These are phyloP conservation scores for Zophobas atratus DNA, from an alignment of 1,140 invertebrate species.

Conservation along the genomic window DNA sequence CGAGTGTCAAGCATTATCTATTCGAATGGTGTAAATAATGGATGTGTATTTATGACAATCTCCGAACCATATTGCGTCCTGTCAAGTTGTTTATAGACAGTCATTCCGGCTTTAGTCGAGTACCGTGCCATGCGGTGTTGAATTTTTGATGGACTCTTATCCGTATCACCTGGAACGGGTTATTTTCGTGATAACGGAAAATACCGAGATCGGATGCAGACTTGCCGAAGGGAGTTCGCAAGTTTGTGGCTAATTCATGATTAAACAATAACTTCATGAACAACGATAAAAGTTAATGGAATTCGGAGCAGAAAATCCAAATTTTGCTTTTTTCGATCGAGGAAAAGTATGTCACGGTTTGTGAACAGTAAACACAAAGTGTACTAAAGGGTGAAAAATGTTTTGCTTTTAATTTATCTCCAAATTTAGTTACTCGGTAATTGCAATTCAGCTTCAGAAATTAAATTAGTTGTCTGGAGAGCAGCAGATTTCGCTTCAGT, in stretches of 20 bases:
- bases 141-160: constrained; percentile 42
- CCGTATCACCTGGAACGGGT: constrained; percentile 24
- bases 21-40: constrained; percentile 36
- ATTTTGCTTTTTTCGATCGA: too few relatives aligned
- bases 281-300: too few relatives aligned
- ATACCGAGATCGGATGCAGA: too few relatives aligned
- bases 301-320: too few relatives aligned
- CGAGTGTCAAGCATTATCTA: constrained; percentile 32
- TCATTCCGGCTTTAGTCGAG: constrained; percentile 39
- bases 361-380: too few relatives aligned
- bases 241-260: too few relatives aligned
- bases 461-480: constrained; percentile 26
- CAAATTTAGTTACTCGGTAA: not conserved
- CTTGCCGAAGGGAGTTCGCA: too few relatives aligned
- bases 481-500: constrained; percentile 31
- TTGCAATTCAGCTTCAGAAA: not conserved
- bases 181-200: constrained; percentile 11
- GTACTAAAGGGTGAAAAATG: too few relatives aligned
- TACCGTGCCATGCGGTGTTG: constrained; percentile 35
- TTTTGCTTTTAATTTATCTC: not conserved
- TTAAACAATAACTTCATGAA: too few relatives aligned
- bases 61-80: constrained; percentile 38
- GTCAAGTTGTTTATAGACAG: constrained; percentile 37
- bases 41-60: constrained; percentile 40
- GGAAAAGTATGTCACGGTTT: too few relatives aligned